Evolutionary conservation across 2,888 invertebrate genomes (phyloP), one percentile per base, ranked within the genome.

Genomic region (Pristionchus entomophagus): DNA sequence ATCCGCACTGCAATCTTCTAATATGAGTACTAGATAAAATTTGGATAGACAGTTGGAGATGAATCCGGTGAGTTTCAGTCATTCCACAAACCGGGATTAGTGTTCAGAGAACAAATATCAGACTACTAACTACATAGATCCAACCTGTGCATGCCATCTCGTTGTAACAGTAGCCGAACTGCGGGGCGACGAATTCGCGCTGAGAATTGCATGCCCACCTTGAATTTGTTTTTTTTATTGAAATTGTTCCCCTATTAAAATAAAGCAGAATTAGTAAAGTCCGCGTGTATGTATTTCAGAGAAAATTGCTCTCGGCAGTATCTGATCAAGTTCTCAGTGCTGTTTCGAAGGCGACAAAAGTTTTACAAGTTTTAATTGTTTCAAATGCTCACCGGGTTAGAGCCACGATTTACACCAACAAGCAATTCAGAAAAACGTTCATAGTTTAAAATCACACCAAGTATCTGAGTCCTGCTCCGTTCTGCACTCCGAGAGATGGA

Each of bases 161-260:
- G 26, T 82, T 59, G 56, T 82, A 41, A 41, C 82, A 82, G 26
- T 73, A 45, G 0, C 56, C 56, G 59, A 82, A 82, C 49, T 82
- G 56, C 19, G 56, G 26, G 59, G 17, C 41, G 56, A 59, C 59
- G 82, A 82, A 82, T 29, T 59, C 56, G 32, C 29, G 26, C 41
- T 82, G 56, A 10, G 56, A 56, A 41, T 38, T 82, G 82, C 82
- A 82, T 8, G 82, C 82, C 82, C 82, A 82, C 82, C 82, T 82
- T n/a, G 53, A 6, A 10, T 45, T 45, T 14, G 45, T 45, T 45
- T 6, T 45, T 45, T 45, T 45, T 45, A 45, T 10, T 45, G 45
- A 45, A 6, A 45, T n/a, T n/a, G n/a, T n/a, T n/a, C n/a, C n/a
- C n/a, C n/a, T n/a, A n/a, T n/a, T n/a, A n/a, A n/a, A n/a, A n/a